Evolutionary conservation across 2,113 vertebrate genomes (phyloP).

Genomic region (Amazona vittata): DNA sequence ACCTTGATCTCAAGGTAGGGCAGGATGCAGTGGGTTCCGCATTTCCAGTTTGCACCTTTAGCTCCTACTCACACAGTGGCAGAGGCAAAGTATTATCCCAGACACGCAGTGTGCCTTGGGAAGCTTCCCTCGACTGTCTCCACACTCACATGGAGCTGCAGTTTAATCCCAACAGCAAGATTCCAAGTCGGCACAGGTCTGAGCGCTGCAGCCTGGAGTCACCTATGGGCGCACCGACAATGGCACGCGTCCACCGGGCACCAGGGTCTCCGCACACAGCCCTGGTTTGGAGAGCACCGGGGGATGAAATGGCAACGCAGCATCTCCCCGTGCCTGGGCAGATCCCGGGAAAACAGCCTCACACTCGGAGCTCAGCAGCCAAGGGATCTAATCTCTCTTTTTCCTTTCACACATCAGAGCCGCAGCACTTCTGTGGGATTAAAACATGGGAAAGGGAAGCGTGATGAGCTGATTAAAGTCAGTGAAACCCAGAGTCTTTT

Average conservation of each 20-base stretch:
- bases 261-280: accelerated
- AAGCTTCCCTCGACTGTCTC: neutral
- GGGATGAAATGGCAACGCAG: neutral
- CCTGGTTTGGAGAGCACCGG: neutral
- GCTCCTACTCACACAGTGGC: neutral
- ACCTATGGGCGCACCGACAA: neutral
- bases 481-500: neutral
- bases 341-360: accelerated
- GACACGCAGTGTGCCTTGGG: neutral
- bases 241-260: too few relatives aligned
- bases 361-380: neutral
- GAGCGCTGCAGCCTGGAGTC: too few relatives aligned
- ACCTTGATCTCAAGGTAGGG: neutral
- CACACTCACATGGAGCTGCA: neutral
- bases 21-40: neutral
- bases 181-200: neutral
- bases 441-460: neutral
- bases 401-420: neutral
- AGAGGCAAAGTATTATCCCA: neutral
- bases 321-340: neutral
- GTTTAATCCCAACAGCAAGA: neutral
- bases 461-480: neutral
- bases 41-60: neutral
- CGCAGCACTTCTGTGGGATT: neutral
- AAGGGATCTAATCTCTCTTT: neutral